phyloP scores from a whole-genome alignment of 2,113 vertebrate species.

The Epinephelus cyanopodus region DNA sequence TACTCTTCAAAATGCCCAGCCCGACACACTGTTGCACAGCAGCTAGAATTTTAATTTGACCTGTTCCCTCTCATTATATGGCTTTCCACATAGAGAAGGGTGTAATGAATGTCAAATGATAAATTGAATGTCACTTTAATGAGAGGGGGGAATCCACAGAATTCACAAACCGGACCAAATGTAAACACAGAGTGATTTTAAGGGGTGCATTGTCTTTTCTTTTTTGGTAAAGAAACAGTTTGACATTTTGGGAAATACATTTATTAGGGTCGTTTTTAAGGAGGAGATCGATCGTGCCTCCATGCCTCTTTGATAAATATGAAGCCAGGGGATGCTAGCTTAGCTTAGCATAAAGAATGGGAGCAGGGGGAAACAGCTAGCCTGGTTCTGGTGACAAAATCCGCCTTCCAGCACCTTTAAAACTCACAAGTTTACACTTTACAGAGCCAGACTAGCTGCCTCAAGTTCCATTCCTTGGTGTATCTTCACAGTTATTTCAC shows the following conservation, averaged over 20 bases:
- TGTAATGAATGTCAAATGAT: slow-evolving; percentile 40
- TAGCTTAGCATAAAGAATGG: not conserved
- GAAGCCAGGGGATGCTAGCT: not conserved
- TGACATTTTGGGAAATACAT: not conserved
- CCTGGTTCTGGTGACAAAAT: not conserved
- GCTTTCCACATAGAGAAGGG: not conserved
- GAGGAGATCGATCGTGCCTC: no score
- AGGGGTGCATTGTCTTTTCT: not conserved
- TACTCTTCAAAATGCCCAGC: no score
- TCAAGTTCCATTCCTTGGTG: not conserved
- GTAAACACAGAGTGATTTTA: not conserved
- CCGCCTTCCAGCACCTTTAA: not conserved
- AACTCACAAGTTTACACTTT: not conserved
- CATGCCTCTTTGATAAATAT: no score
- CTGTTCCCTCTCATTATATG: slow-evolving; percentile 15
- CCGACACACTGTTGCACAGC: no score
- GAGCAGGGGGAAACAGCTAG: not conserved
- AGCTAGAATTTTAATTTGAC: not conserved
- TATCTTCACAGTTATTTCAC: not conserved
- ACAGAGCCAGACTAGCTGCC: not conserved
- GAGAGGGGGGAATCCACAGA: not conserved
- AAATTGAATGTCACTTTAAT: slow-evolving; percentile 16
- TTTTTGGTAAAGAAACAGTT: no score
- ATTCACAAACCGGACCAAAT: not conserved
- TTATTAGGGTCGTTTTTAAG: no score